Evolutionary conservation across 2,797 vertebrate species (phyloP).

Genomic region (Benthosema pterotum): DNA sequence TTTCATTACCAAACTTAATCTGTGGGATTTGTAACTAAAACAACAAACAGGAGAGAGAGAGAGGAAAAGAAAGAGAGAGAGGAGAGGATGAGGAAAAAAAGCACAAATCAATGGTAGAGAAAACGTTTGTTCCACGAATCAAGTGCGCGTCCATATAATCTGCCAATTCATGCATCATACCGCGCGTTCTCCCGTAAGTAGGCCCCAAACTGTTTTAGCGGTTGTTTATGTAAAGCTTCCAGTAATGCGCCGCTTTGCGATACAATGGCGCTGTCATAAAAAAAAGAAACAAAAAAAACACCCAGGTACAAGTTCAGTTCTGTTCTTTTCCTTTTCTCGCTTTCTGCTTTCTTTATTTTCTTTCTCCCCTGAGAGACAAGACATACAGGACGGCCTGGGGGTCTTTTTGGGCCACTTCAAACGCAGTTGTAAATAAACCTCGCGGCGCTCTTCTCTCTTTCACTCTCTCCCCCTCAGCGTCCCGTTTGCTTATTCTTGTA

Average conservation of each 20-base stretch:
- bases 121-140: slow-evolving; percentile 46
- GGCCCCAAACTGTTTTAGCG: slow-evolving; percentile 31
- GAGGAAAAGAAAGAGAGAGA: too few relatives aligned
- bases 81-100: too few relatives aligned
- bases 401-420: slow-evolving; percentile 34
- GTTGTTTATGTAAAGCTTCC: slow-evolving; percentile 40
- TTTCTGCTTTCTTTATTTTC: neutral
- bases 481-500: neutral
- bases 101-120: slow-evolving; percentile 45
- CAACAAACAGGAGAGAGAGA: slow-evolving; percentile 54
- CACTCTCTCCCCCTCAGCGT: too few relatives aligned
- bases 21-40: slow-evolving; percentile 67
- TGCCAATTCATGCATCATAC: slow-evolving; percentile 55
- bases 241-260: slow-evolving; percentile 28
- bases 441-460: slow-evolving; percentile 3
- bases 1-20: slow-evolving; percentile 71
- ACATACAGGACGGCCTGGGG: slow-evolving; percentile 9
- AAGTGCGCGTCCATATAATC: slow-evolving; percentile 48
- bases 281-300: too few relatives aligned
- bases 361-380: neutral
- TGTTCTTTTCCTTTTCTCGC: neutral
- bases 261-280: slow-evolving; percentile 13
- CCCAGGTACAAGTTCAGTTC: slow-evolving; percentile 29
- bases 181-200: slow-evolving; percentile 53
- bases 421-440: slow-evolving; percentile 14